Conservation (phyloP, 2,888 invertebrate species). For the Dendrolimus houi region DNA sequence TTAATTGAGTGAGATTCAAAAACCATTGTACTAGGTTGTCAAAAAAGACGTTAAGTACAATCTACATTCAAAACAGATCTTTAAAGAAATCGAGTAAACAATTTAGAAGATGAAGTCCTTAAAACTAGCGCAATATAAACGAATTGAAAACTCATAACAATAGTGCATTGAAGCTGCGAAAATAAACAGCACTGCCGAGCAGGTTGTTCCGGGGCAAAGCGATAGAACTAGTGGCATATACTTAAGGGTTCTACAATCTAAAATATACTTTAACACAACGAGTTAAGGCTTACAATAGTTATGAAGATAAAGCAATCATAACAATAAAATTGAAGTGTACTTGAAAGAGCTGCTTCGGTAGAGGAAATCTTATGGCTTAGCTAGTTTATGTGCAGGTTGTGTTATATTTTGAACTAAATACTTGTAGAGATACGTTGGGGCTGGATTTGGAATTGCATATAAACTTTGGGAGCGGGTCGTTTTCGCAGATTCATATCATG, state of each 20-base stretch:
- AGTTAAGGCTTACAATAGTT: neutral
- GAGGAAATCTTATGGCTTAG: neutral
- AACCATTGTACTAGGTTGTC: too few relatives aligned
- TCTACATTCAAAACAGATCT: too few relatives aligned
- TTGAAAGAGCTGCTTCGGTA: neutral
- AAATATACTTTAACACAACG: neutral
- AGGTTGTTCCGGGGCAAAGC: neutral
- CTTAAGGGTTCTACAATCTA: neutral
- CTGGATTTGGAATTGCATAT: too few relatives aligned
- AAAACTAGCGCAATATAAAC: too few relatives aligned
- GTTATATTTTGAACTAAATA: neutral
- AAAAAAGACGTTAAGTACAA: too few relatives aligned
- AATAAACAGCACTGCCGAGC: neutral
- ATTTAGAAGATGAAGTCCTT: too few relatives aligned
- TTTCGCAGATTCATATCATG: too few relatives aligned
- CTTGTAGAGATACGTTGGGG: too few relatives aligned
- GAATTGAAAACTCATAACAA: neutral
- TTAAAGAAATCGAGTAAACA: too few relatives aligned
- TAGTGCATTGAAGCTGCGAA: neutral
- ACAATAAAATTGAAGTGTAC: neutral
- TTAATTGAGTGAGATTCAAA: too few relatives aligned
- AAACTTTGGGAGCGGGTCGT: too few relatives aligned
- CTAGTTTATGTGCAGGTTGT: neutral
- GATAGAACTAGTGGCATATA: neutral
- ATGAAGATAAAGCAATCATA: neutral